Evolutionary conservation across 2,113 vertebrate species (phyloP), one percentile per base, ranked within the genome.

Genomic region (Argyrosomus japonicus): DNA sequence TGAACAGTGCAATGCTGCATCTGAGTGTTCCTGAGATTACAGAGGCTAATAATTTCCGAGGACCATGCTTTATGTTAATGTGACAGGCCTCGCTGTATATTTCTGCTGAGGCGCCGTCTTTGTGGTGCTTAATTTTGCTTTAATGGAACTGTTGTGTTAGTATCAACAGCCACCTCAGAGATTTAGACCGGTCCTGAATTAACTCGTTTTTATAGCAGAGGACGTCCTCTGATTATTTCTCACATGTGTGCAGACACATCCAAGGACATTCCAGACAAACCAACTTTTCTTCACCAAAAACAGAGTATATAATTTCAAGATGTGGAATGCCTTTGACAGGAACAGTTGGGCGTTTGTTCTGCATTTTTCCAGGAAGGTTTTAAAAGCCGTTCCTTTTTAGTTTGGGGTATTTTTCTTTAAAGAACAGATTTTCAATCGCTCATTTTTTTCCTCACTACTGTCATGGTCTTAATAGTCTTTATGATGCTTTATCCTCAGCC

Each of bases 11-110:
- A 76, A 62, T 74, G 88, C 84, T 77, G 88, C 85, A 65, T 84
- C 79, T 82, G 77, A 87, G 82, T 58, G 81, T 79, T 85, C 32
- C 56, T 70, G 83, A 90, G 86, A 90, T 86, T 88, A 88, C 64
- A 32, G 75, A 75, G 86, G 69, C 70, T 83, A 72, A 88, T 88
- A 72, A 88, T 81, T 81, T 56, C 75, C 65, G 51, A 86, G 68
- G 60, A 63, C 61, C 54, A 76, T 86, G 60, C 67, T 87, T 87
- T 85, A 85, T 89, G 79, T 77, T 85, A 85, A 89, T 87, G 85
- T 81, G 79, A 89, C 82, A 71, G 82, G 68, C 68, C 36, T 18
- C 2, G 68, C 75, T 87, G 68, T 75, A 47, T 79, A 77, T 87
- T 87, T 81, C 85, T 85, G 85, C 85, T 87, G 82, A 85, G 64